Percentiles rank a stretch among this genome's conserved stretches.
Conservation (phyloP, 1,140 invertebrate species). For the Drosophila arawakana region DNA sequence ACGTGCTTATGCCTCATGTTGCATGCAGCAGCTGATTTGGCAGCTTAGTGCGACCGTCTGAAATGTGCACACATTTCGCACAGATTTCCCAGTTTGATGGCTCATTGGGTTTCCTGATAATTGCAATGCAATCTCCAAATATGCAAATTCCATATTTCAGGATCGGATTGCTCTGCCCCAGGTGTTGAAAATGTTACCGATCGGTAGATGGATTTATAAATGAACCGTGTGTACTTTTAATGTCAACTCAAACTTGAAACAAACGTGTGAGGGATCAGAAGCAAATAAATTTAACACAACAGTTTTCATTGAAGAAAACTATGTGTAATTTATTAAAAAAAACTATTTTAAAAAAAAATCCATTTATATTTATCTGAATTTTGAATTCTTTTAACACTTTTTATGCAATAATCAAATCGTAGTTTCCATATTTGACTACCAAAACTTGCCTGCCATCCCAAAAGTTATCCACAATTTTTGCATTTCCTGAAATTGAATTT, state of each 20-base stretch:
- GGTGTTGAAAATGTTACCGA: neutral
- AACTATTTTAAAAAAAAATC: neutral
- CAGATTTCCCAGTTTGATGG: constrained; percentile 7
- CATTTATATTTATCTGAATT: too few species aligned
- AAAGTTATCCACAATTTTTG: neutral
- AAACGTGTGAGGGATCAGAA: too few species aligned
- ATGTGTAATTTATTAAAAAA: too few species aligned
- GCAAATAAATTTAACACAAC: too few species aligned
- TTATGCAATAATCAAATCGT: neutral
- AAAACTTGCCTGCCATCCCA: neutral
- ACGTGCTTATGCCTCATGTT: neutral
- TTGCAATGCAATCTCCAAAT: constrained; percentile 30
- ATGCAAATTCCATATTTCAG: constrained; percentile 19
- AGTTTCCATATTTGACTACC: neutral
- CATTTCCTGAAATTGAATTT: constrained; percentile 38
- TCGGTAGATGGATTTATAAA: neutral
- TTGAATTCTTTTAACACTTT: neutral
- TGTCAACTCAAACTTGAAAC: too few species aligned
- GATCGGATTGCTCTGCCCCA: neutral
- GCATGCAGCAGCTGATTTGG: constrained; percentile 31
- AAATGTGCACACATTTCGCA: constrained; percentile 21
- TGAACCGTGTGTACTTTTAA: too few species aligned
- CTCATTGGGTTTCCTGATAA: constrained; percentile 15
- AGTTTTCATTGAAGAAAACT: too few species aligned
- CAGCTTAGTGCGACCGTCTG: constrained; percentile 34